Percentiles rank a stretch among this genome's conserved stretches.
phyloP scores from a whole-genome alignment of 1,140 invertebrate species.

The Limonius californicus region DNA sequence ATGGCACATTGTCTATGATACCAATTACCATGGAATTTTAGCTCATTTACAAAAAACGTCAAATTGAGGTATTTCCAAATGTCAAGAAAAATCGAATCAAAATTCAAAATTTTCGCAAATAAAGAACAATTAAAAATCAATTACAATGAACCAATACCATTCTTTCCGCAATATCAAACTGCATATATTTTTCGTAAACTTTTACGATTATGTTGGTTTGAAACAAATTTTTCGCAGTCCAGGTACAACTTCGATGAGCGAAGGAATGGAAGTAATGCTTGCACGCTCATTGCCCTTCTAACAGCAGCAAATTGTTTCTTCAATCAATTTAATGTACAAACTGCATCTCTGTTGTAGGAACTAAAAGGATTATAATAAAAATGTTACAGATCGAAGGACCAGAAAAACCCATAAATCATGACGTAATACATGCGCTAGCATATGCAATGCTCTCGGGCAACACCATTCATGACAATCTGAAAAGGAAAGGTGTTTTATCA shows the following conservation, averaged over 20 bases:
- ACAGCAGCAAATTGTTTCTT: constrained; percentile 37
- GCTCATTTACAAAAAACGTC: too few relatives aligned
- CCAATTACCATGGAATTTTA: too few relatives aligned
- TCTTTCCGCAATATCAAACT: constrained; percentile 41
- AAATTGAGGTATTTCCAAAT: too few relatives aligned
- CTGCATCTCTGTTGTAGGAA: too few relatives aligned
- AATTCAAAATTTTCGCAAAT: too few relatives aligned
- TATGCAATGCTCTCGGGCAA: constrained; percentile 42
- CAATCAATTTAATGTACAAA: constrained; percentile 26
- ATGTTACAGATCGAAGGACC: constrained; percentile 17
- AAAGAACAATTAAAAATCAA: too few relatives aligned
- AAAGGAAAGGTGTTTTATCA: constrained; percentile 32
- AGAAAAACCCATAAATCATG: constrained; percentile 19
- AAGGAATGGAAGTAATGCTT: constrained; percentile 41
- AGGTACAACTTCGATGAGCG: constrained; percentile 38
- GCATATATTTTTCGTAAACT: constrained; percentile 30
- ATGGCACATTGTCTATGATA: too few relatives aligned
- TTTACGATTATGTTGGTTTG: constrained; percentile 40
- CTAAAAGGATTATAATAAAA: too few relatives aligned
- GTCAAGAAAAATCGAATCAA: too few relatives aligned
- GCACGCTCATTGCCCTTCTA: constrained; percentile 42
- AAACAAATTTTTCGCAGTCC: constrained; percentile 41
- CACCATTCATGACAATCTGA: constrained; percentile 38
- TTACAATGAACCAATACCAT: constrained; percentile 33
- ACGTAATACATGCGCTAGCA: constrained; percentile 16